These are phyloP conservation scores for Amyelois transitella DNA, from an alignment of 1,140 invertebrate species.

Conservation along the genomic window DNA sequence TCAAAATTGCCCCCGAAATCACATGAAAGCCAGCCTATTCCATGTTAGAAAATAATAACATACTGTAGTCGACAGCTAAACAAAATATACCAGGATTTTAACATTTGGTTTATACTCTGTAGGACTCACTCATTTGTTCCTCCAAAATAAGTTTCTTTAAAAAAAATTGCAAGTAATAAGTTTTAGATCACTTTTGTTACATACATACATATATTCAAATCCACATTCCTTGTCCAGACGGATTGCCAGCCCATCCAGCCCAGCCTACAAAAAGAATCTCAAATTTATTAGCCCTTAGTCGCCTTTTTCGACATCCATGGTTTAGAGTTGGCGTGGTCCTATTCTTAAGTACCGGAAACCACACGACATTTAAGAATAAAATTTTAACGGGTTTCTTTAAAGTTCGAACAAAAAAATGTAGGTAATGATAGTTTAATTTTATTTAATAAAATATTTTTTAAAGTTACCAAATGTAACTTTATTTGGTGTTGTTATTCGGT, in stretches of 20 bases:
- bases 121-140: neutral
- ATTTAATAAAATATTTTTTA: neutral
- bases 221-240: too few species aligned
- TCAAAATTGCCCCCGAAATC: neutral
- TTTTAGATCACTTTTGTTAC: too few species aligned
- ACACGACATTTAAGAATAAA: too few species aligned
- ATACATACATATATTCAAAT: too few species aligned
- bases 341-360: too few species aligned
- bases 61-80: neutral
- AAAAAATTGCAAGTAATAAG: too few species aligned
- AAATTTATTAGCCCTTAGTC: too few species aligned
- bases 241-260: too few species aligned
- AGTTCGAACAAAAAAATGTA: neutral
- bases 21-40: constrained; percentile 2
- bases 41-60: constrained; percentile 6
- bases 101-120: neutral
- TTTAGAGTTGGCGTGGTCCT: too few species aligned
- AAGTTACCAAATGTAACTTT: constrained; percentile 10
- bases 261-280: too few species aligned
- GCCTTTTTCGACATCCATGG: too few species aligned
- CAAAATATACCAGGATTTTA: neutral
- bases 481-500: constrained; percentile 7
- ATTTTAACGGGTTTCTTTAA: neutral
- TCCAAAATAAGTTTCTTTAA: neutral
- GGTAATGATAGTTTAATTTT: neutral